These are phyloP conservation scores for Neoarius graeffei DNA, from an alignment of 2,113 vertebrate genomes.

Conservation along the genomic window DNA sequence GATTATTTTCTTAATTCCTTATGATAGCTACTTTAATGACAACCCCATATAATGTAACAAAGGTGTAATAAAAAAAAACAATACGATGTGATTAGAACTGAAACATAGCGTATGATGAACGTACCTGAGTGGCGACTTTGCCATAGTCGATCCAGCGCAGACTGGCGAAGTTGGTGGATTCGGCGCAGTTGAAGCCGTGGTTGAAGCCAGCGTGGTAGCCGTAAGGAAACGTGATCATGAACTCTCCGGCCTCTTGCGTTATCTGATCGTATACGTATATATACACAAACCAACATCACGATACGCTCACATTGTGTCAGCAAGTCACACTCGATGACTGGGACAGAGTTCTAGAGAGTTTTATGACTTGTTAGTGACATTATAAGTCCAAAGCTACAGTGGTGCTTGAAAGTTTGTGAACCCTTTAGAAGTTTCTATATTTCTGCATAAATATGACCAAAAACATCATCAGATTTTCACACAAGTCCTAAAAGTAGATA, in stretches of 20 bases:
- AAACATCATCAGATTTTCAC: too few species aligned
- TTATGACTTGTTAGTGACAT: neutral
- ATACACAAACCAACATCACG: neutral
- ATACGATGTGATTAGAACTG: neutral
- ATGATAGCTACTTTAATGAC: too few species aligned
- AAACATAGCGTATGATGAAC: neutral
- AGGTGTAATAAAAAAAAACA: too few species aligned
- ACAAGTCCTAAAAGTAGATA: too few species aligned
- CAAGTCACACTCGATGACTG: too few species aligned
- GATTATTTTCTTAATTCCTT: too few species aligned
- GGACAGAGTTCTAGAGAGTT: neutral
- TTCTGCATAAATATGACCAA: too few species aligned
- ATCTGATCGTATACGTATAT: constrained; percentile 70
- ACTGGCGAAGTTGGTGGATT: constrained; percentile 97
- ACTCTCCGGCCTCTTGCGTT: constrained; percentile 95
- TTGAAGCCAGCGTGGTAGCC: constrained; percentile 98
- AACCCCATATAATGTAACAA: too few species aligned
- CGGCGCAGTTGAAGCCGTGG: constrained; percentile 98
- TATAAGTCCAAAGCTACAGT: neutral
- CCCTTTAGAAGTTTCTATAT: too few species aligned
- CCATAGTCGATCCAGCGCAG: constrained; percentile 98
- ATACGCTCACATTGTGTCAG: neutral
- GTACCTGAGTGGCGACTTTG: constrained; percentile 83
- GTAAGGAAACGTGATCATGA: constrained; percentile 97
- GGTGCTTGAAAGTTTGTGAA: too few species aligned